Conservation (phyloP, 2,113 vertebrate genomes). For the Phaetusa simplex region DNA sequence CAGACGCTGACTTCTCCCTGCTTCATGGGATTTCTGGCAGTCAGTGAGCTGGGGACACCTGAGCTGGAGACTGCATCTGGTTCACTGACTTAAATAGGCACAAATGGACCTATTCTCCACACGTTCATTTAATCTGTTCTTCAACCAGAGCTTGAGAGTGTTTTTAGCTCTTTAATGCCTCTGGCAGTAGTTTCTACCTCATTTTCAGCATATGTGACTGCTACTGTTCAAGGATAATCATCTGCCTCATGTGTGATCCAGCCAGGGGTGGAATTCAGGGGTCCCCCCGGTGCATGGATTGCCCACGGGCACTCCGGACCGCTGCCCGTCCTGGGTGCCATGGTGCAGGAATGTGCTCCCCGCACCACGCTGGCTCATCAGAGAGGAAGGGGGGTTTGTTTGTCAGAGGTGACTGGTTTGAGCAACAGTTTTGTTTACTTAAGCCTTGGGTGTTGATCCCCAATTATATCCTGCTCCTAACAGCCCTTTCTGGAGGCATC, state of each 20-base stretch:
- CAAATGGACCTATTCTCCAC: background rate
- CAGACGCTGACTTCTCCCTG: background rate
- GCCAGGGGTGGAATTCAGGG: rapidly evolving
- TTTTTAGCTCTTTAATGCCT: background rate
- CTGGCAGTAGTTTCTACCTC: background rate
- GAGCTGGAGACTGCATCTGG: background rate
- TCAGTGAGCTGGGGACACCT: background rate
- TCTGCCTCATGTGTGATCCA: background rate
- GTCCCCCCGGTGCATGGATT: rapidly evolving
- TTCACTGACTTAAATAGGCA: background rate
- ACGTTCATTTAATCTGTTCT: background rate
- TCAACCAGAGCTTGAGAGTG: background rate
- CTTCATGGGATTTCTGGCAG: background rate
- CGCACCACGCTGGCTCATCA: rapidly evolving
- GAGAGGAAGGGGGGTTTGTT: background rate
- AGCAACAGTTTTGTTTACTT: background rate
- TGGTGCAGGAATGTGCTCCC: rapidly evolving
- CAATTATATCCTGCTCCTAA: background rate
- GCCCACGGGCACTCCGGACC: background rate
- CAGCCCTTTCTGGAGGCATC: background rate
- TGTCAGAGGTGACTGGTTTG: background rate
- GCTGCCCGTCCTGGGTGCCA: rapidly evolving
- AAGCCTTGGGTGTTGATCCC: background rate
- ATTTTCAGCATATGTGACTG: background rate
- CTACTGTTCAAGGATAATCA: background rate